Base-by-base conservation (phyloP, 2,888 invertebrate genomes). In the Ophion slaviceki region DNA sequence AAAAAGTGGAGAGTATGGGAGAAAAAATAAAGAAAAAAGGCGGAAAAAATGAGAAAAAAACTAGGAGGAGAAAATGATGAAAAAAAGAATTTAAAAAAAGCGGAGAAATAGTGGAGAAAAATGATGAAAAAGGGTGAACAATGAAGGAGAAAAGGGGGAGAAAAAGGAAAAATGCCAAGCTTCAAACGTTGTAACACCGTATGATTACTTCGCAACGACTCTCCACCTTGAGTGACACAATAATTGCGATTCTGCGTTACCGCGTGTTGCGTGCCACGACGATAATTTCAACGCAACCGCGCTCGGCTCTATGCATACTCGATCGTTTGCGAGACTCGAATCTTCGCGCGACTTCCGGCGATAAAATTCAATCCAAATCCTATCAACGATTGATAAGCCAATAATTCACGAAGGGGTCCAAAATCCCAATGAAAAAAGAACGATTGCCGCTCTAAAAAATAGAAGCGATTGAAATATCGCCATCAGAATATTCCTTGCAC, bases 181-280 rank as follows among this genome's bases (percentile, higher is more conserved):
- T 59, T 67, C 67, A 40, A 76, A 62, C 47, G 66, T 20, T 45
- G 32, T 32, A 77, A 66, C 64, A 77, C 64, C 82, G 47, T 77
- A 82, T 82, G 53, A 82, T 82, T 82, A 82, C 77, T 71, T 57
- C 71, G 14, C 77, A 67, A 72, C 79, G 77, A 81, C 20, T 53
- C 78, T 67, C 61, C 68, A 53, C 74, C 62, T 24, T 78, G 66
- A 83, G 77, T 82, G 79, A 79, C 83, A 79, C 61, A 53, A 74
- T 83, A 83, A 83, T 83, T 83, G 74, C 82, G 20, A 83, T 68
- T 45, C 24, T 62, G 59, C 67, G 47, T 75, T 8, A 24, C 11
- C 74, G 45, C 47, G 57, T 45, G 45, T 70, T 61, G 72, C 82
- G 68, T 83, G 74, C 53, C 17, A 40, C 40, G 66, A 62, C 47